These are phyloP conservation scores for Wasmannia auropunctata DNA, from an alignment of 1,140 invertebrate genomes.

Conservation along the genomic window DNA sequence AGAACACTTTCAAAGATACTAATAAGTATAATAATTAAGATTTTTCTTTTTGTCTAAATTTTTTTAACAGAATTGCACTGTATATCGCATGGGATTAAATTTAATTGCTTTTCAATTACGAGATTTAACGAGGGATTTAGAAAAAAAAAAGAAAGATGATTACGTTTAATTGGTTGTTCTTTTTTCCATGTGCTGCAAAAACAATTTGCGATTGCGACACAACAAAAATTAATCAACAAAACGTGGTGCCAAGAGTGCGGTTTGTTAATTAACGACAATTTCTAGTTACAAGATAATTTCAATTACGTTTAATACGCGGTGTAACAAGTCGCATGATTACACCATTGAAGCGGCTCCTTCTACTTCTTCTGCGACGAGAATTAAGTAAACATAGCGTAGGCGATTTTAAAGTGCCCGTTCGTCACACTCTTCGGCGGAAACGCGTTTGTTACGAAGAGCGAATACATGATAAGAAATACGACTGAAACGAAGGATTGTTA, in stretches of 20 bases:
- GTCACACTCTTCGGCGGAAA: constrained; percentile 17
- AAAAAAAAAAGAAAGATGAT: background rate
- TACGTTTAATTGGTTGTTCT: background rate
- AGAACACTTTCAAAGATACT: background rate
- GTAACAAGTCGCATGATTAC: background rate
- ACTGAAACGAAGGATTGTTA: background rate
- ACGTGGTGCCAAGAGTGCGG: background rate
- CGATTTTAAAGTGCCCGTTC: constrained; percentile 24
- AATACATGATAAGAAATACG: background rate
- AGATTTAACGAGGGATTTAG: background rate
- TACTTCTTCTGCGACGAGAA: background rate
- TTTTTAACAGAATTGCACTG: background rate
- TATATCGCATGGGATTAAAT: background rate
- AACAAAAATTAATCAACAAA: constrained; percentile 7
- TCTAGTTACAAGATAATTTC: constrained; percentile 21
- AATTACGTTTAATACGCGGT: background rate
- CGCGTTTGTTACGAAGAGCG: background rate
- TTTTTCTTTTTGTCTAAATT: background rate
- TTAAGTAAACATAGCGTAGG: constrained; percentile 31
- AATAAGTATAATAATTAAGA: background rate
- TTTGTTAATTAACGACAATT: constrained; percentile 15
- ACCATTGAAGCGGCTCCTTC: background rate
- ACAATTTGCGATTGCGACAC: background rate
- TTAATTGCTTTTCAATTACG: background rate
- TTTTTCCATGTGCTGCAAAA: background rate